Base-by-base conservation (phyloP, 53 echinoderm and acorn worm species). In the Crossaster papposus region DNA sequence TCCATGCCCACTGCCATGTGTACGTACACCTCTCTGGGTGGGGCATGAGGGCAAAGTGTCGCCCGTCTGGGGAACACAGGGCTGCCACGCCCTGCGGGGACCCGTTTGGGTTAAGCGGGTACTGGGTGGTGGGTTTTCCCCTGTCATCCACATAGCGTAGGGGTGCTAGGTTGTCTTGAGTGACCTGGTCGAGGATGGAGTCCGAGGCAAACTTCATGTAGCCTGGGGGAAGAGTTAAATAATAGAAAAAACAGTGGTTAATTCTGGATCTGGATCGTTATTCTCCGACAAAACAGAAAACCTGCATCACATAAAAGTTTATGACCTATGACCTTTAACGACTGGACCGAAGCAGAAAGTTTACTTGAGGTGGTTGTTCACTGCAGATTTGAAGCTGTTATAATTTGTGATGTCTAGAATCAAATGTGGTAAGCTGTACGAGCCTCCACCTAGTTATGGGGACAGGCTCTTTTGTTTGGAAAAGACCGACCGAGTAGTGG, bases 1-100 rank as follows among this genome's bases (percentile, higher is more conserved):
- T 96, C 98, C 98, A 97, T 0, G 97, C 94, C 97, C 97, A 97
- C 88, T 97, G 97, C 97, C 97, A 97, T 18, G 92, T 91, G 65
- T 90, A 89, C n/a, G 95, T 94, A 65, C 94, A 90, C 50, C 97
- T 81, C 89, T 97, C 97, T 13, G 97, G 97, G 79, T 97, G 97
- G 12, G 97, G 97, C 97, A 97, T 97, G 81, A 97, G 89, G 28
- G 97, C 97, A 36, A 97, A 90, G 83, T 97, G 97, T 31, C 95
- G 95, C 23, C 97, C 97, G 65, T 97, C 95, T 14, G 80, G 72
- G 9, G 97, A 97, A 68, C 97, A 97, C 54, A 97, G 90, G 22
- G 93, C 95, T 17, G 97, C 97, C 20, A 97, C 94, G 44, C 95
- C 98, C 34, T 89, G 78, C 1, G 98, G 95, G 29, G 98, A 97